Conservation (phyloP, 2,113 vertebrate genomes). For the Xenopus tropicalis region UCB_Xtro_10.0 CM004444.2:141486001-141486500, state of each 20-base stretch:
- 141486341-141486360: no score
- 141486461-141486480: no score
- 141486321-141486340: no score
- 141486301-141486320: no score
- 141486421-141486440: no score
- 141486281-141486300: no score
- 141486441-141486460: no score
- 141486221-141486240: background rate
- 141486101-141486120: conserved; percentile 18
- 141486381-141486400: no score
- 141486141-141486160: conserved; percentile 19
- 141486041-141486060: conserved; percentile 21
- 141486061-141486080: conserved; percentile 34
- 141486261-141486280: no score
- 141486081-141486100: conserved; percentile 36
- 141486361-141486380: no score
- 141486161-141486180: background rate
- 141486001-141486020: conserved; percentile 38
- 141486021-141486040: conserved; percentile 27
- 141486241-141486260: background rate
- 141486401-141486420: no score
- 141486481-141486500: no score
- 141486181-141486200: conserved; percentile 13
- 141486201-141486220: background rate
- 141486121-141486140: conserved; percentile 19